Evolutionary conservation across 2,888 invertebrate species (phyloP), one percentile per base, ranked within the genome.

Genomic region (Sarcophaga rosellei): DNA sequence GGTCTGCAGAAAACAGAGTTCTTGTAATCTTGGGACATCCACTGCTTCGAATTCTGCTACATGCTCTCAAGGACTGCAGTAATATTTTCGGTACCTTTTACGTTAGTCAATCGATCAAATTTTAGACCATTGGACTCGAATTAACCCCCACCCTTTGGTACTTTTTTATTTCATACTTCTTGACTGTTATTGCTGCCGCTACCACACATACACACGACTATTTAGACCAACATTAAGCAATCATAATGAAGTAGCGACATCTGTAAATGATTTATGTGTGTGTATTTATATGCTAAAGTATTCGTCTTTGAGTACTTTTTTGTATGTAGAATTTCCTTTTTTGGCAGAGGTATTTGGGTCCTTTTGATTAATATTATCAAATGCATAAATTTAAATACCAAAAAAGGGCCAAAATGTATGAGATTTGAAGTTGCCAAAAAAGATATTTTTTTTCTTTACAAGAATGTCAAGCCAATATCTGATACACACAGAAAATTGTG

Each of bases 191-290:
- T 35, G 35, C 10, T 35, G 8, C 35, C 35, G 6, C 10, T 35
- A 35, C 35, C 1, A 35, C 35, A 8, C 10, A 35, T 53, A 1
- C 2, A 4, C 10, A 17, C 53, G 53, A 17, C 17, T 12, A 15
- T 53, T 15, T 53, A 53, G 53, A 1, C 12, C 74, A 77, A 21
- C 73, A 59, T 78, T 73, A 81, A 72, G 84, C 73, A 81, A 77
- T 74, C 81, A 63, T 78, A 81, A 85, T 77, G 85, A 88, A 80
- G 70, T 12, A 81, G 74, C 87, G 84, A 63, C 87, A 88, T 88
- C 88, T 88, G 88, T 76, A 77, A 85, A 86, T 88, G 88, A 88
- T 88, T 88, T 87, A 87, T 88, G 68, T 84, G 25, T 53, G 25
- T 69, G 21, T 69, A 5, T 47, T 25, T 45, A 20, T 65, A n/a